Base-by-base conservation (phyloP, 2,113 vertebrate genomes). In the Epinephelus cyanopodus region DNA sequence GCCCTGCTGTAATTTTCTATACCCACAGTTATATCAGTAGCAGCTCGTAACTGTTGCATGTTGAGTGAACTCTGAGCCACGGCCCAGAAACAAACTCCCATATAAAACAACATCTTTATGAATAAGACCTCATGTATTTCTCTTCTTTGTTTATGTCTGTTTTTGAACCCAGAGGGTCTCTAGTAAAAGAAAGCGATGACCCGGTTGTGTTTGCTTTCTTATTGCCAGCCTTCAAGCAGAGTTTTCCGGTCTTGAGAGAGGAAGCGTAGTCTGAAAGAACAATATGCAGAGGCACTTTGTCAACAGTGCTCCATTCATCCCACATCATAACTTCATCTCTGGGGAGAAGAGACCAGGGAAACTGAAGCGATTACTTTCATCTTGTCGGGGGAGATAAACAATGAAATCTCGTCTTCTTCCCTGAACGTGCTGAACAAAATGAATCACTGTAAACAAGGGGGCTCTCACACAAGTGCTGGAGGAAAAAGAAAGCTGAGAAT, bases 241-340 rank as follows among this genome's bases (percentile, higher is more conserved):
- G 23, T 60, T 47, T 29, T 19, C n/a, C 25, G 33, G 57, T 56
- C 15, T 23, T 13, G 5, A 77, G 67, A 47, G 67, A 58, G 29
- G 13, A 10, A 3, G 4, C 1, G 0, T 5, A 0, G 19, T 27
- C 29, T 53, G 6, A 53, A 64, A 63, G 58, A 61, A 54, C 37
- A 79, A 19, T 21, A 17, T 17, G 29, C 53, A 19, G 68, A 82
- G 19, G 33, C 42, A 23, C 65, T 68, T 79, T 76, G 62, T 72
- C 69, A 37, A 0, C 67, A 39, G 12, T 5, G 19, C 58, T 64
- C 27, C 21, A 53, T 76, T 79, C 48, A 79, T 72, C 63, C 58
- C 25, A 7, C 73, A 45, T 58, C 65, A 54, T 9, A 18, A 21
- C 37, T 81, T 70, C 8, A 27, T 76, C 71, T 82, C 54, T 15